Base-by-base conservation (phyloP, 64 coral and sea anemone genomes). In the Dendrophyllia cribrosa region DNA sequence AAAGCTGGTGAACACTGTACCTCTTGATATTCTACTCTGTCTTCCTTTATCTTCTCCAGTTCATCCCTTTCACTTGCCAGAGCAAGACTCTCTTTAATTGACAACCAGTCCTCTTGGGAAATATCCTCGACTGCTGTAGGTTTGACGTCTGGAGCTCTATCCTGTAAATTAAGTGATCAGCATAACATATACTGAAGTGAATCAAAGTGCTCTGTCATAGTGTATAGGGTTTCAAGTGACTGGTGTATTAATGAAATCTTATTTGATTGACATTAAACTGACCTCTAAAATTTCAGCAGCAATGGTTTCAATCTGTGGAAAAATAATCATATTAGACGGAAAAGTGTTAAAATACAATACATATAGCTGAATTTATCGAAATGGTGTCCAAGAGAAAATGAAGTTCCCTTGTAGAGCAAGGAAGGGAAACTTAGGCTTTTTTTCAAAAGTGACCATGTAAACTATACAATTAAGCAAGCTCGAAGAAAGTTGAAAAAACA, bases 211-310 rank as follows among this genome's bases (percentile, higher is more conserved):
- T 34, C 34, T 34, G 34, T 34, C 34, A 34, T 34, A 34, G 34
- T 34, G 34, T 34, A 34, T 34, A 34, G 34, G 34, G 34, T 34
- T 34, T 34, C 34, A 34, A 34, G 34, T 34, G 34, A 34, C 34
- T 34, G 34, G 34, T 34, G 34, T 2, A 34, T 34, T 34, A 34
- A 34, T 34, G 34, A 34, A n/a, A n/a, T n/a, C n/a, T n/a, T n/a
- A n/a, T 34, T 34, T 34, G 2, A 34, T 34, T 34, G 34, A 34
- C 34, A 25, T 22, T 43, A 17, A 12, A 85, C 90, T 73, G 10
- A 96, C 95, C 86, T 89, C 87, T 86, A 96, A 93, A 11, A 88
- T 81, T 70, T 96, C 91, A 74, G 78, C 79, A 71, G 79, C 95
- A 46, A 92, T 81, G 25, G 79, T 74, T 78, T 93, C 90, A 86